A percentile compares a stretch with the other conserved stretches of the same genome.
Conservation (phyloP, 2,888 invertebrate genomes). For the Lepidochrysops patricia region DNA sequence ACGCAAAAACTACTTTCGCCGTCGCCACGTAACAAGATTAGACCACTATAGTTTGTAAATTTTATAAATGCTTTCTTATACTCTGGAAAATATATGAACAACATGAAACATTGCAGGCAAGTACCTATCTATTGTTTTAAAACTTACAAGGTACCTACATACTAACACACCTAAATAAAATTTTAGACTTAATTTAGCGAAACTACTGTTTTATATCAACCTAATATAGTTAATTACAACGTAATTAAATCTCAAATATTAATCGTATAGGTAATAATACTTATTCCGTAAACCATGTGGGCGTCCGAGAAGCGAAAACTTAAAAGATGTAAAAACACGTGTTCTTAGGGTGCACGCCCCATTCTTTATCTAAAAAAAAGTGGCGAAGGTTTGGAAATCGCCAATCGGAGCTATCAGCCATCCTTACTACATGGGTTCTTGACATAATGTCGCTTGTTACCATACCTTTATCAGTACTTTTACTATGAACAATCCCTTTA, state of each 20-base stretch:
- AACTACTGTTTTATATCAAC: background rate
- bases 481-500: no score
- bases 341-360: background rate
- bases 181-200: background rate
- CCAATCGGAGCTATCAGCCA: background rate
- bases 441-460: no score
- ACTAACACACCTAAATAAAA: background rate
- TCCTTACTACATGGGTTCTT: background rate
- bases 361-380: background rate
- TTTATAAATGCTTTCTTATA: background rate
- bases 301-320: background rate
- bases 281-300: background rate
- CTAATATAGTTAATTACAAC: background rate
- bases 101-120: background rate
- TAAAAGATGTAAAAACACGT: background rate
- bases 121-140: background rate
- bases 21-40: background rate
- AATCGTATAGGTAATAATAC: no score
- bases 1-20: background rate
- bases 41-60: background rate
- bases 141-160: background rate
- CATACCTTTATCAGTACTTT: no score
- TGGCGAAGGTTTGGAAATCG: background rate
- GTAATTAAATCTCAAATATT: background rate
- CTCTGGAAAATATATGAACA: background rate